Conservation (phyloP, 2,797 vertebrate species). For the Myioborus melanocephalus region DNA sequence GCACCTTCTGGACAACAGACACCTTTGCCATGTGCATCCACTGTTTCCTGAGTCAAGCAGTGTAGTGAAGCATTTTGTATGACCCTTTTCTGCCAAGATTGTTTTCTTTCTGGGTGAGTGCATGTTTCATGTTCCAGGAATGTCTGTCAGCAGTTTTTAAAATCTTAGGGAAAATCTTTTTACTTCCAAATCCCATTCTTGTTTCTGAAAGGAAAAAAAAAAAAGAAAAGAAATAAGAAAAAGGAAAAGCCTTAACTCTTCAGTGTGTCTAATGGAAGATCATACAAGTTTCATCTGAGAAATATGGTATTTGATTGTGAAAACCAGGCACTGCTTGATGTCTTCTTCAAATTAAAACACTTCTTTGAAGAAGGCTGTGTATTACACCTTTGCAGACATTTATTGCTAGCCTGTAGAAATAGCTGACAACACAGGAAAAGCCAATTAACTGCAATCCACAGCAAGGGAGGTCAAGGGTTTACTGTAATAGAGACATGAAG, state of each 20-base stretch:
- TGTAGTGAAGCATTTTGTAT: background rate
- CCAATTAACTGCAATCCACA: background rate
- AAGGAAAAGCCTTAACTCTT: background rate
- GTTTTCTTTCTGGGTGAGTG: background rate
- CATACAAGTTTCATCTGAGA: background rate
- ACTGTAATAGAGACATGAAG: background rate
- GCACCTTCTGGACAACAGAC: background rate
- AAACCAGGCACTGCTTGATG: background rate
- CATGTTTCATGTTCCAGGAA: background rate
- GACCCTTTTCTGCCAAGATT: background rate
- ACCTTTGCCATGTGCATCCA: background rate
- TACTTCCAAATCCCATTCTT: background rate
- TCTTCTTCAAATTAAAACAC: background rate
- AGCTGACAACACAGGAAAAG: background rate
- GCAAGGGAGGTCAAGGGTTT: background rate
- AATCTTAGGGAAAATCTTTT: background rate
- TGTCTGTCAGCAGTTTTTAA: background rate
- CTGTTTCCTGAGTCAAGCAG: background rate
- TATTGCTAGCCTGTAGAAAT: background rate
- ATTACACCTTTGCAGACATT: background rate
- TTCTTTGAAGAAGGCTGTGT: background rate
- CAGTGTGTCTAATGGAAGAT: background rate
- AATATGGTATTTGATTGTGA: background rate
- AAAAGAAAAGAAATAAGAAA: background rate
- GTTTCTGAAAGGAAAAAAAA: background rate